Evolutionary conservation across 2,113 vertebrate species (phyloP).

Genomic region (Microcebus griseorufus): DNA sequence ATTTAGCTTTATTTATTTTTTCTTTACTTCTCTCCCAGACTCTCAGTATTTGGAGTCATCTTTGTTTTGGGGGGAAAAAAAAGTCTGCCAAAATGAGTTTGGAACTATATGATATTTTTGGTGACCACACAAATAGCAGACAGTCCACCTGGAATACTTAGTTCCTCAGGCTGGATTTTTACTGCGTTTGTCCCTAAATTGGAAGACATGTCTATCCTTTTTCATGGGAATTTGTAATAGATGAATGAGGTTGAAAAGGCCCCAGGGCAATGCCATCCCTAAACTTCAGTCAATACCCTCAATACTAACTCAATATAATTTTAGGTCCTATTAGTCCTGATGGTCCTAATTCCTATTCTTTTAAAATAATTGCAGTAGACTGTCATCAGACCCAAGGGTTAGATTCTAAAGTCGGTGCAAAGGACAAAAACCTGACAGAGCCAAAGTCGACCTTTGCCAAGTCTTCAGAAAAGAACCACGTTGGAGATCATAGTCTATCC

Average conservation of each 20-base stretch:
- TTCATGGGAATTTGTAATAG: neutral
- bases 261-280: neutral
- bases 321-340: neutral
- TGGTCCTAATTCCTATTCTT: neutral
- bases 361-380: neutral
- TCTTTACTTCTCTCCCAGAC: neutral
- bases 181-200: neutral
- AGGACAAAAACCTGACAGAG: neutral
- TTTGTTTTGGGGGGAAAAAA: neutral
- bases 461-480: neutral
- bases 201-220: neutral
- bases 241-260: neutral
- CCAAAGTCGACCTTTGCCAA: neutral
- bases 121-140: conserved; percentile 23
- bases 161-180: neutral
- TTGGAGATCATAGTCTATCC: neutral
- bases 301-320: neutral
- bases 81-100: conserved; percentile 30
- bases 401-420: neutral
- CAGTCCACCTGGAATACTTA: neutral
- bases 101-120: neutral
- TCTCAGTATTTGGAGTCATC: neutral
- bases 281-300: neutral
- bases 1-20: neutral
- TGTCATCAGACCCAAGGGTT: neutral